These are phyloP conservation scores for Colletes collaris DNA, from an alignment of 2,888 invertebrate genomes.

Conservation along the genomic window DNA sequence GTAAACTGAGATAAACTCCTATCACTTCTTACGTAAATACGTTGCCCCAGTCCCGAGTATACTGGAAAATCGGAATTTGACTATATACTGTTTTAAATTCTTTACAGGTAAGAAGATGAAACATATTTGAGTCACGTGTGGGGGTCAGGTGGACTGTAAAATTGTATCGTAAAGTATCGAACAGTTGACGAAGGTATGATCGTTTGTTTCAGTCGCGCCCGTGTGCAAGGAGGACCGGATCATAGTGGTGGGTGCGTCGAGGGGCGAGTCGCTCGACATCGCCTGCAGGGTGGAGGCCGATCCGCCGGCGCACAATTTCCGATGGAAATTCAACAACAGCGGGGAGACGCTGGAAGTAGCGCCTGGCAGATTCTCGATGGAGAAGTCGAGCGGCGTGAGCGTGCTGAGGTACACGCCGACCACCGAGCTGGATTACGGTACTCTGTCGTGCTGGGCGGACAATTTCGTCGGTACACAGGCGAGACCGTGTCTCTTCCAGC, in stretches of 20 bases:
- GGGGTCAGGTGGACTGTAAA: too few relatives aligned
- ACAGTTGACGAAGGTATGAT: neutral
- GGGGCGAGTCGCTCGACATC: slow-evolving; percentile 93
- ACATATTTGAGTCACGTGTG: too few relatives aligned
- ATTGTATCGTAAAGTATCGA: too few relatives aligned
- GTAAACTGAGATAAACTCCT: too few relatives aligned
- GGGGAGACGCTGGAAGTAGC: slow-evolving; percentile 94
- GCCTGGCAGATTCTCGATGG: slow-evolving; percentile 89
- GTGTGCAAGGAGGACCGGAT: slow-evolving; percentile 91
- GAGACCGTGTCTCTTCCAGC: slow-evolving; percentile 93
- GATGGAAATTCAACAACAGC: slow-evolving; percentile 97
- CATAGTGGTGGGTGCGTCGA: slow-evolving; percentile 93
- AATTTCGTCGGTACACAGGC: slow-evolving; percentile 93
- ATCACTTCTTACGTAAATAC: too few relatives aligned
- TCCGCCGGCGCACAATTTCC: slow-evolving; percentile 94
- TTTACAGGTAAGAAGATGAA: too few relatives aligned
- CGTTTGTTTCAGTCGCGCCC: slow-evolving; percentile 88
- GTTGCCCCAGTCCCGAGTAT: too few relatives aligned
- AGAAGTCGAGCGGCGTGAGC: slow-evolving; percentile 87
- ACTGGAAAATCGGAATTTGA: too few relatives aligned
- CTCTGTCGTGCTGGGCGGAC: slow-evolving; percentile 93
- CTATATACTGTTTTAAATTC: too few relatives aligned
- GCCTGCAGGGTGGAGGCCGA: slow-evolving; percentile 96
- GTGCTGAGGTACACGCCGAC: slow-evolving; percentile 85
- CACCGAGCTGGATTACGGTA: slow-evolving; percentile 92